Conservation (phyloP, 2,888 invertebrate species). For the Aplocera efformata region DNA sequence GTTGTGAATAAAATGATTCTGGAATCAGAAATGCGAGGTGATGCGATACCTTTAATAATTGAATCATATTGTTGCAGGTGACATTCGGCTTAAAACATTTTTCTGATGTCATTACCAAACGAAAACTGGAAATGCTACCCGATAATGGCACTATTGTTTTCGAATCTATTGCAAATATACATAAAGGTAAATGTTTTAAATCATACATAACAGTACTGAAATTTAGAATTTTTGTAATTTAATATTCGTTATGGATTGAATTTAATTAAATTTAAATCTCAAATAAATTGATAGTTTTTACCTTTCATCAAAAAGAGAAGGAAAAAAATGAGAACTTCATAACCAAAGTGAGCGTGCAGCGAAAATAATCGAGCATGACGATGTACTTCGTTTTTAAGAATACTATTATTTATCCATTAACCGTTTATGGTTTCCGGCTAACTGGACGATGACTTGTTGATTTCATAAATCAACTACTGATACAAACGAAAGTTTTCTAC, state of each 20-base stretch:
- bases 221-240: too few species aligned
- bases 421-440: not conserved
- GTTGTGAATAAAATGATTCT: not conserved
- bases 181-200: constrained; percentile 76
- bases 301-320: too few species aligned
- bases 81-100: constrained; percentile 88
- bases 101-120: constrained; percentile 94
- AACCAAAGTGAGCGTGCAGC: not conserved
- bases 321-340: constrained; percentile 1
- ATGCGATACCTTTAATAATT: constrained; percentile 1
- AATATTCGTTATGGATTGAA: too few species aligned
- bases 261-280: too few species aligned
- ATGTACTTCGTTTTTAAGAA: constrained; percentile 8
- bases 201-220: too few species aligned
- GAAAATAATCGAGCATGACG: constrained; percentile 9
- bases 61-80: constrained; percentile 47
- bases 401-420: constrained; percentile 12
- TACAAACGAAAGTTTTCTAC: constrained; percentile 8
- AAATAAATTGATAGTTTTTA: too few species aligned
- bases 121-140: constrained; percentile 95
- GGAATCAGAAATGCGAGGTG: not conserved
- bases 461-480: constrained; percentile 11
- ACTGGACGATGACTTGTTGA: constrained; percentile 9
- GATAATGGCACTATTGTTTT: constrained; percentile 96
- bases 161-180: constrained; percentile 94